Percentiles rank a stretch among this genome's conserved stretches.
phyloP scores from a whole-genome alignment of 23 tunicate species.

The Diplosoma virens region DNA sequence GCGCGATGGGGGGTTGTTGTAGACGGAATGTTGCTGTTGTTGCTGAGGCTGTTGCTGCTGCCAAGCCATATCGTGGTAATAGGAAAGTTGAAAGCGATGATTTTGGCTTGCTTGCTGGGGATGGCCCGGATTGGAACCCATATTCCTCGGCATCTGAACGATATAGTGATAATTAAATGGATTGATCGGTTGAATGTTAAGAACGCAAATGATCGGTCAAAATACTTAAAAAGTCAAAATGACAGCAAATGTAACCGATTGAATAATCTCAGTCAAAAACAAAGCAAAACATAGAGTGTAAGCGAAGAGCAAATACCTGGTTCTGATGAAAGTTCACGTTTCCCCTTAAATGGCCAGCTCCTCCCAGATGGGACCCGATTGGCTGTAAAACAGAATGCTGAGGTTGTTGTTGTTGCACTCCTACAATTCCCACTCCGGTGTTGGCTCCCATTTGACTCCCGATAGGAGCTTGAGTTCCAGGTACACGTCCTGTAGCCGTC shows the following conservation, averaged over 20 bases:
- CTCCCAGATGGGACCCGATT: conserved; percentile 62
- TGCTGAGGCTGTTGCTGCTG: conserved; percentile 43
- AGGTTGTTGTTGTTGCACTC: conserved; percentile 38
- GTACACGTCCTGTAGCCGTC: not conserved
- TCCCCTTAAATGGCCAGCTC: conserved; percentile 49
- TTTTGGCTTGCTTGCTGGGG: not conserved
- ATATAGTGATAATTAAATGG: too few species aligned
- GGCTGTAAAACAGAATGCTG: conserved; percentile 38
- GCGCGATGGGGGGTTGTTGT: conserved; percentile 31
- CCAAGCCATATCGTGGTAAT: conserved; percentile 41
- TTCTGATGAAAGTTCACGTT: conserved; percentile 30
- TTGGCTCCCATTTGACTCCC: conserved; percentile 64
- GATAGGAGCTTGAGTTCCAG: conserved; percentile 58
- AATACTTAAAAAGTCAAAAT: too few species aligned
- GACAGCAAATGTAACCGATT: too few species aligned
- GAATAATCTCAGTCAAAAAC: too few species aligned
- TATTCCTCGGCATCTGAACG: conserved; percentile 32
- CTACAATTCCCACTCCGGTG: conserved; percentile 39
- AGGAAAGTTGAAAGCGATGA: conserved; percentile 37
- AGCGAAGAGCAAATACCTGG: too few species aligned
- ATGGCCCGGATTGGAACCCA: not conserved
- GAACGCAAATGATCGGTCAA: not conserved
- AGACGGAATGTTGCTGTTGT: conserved; percentile 23
- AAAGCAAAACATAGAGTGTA: too few species aligned
- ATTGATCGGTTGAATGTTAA: not conserved